These are phyloP conservation scores for Perithous albicinctus DNA, from an alignment of 2,888 invertebrate species.

Conservation along the genomic window DNA sequence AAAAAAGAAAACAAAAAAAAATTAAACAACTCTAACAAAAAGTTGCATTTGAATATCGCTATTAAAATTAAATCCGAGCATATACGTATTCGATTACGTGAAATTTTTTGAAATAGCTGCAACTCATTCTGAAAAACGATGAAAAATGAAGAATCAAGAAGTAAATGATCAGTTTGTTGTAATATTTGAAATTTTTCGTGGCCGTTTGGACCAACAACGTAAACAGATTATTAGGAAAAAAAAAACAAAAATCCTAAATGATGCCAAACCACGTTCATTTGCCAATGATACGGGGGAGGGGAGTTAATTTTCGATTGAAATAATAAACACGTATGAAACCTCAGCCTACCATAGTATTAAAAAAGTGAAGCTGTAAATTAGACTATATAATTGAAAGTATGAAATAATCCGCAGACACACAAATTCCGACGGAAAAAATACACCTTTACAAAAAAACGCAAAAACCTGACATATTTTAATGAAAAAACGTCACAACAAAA, in stretches of 20 bases:
- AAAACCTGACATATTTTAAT: slow-evolving; percentile 44
- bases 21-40: background rate
- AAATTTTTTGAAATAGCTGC: background rate
- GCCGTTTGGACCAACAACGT: background rate
- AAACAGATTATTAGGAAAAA: background rate
- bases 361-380: slow-evolving; percentile 16
- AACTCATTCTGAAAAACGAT: background rate
- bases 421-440: background rate
- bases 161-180: background rate
- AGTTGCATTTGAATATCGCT: slow-evolving; percentile 5
- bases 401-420: slow-evolving; percentile 2
- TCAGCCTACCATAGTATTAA: slow-evolving; percentile 29
- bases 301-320: background rate
- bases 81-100: slow-evolving; percentile 3
- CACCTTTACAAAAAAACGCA: background rate
- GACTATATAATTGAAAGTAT: slow-evolving; percentile 54
- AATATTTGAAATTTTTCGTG: background rate
- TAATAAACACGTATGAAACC: slow-evolving; percentile 17
- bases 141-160: slow-evolving; percentile 6
- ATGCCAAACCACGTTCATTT: slow-evolving; percentile 37
- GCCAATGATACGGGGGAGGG: slow-evolving; percentile 11
- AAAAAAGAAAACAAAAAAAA: slow-evolving; percentile 29
- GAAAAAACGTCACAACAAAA: slow-evolving; percentile 30
- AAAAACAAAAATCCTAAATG: too few relatives aligned
- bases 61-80: background rate